Percentiles rank a stretch among this genome's conserved stretches.
Evolutionary conservation across 2,113 vertebrate genomes (phyloP).

Genomic region (Elaphurus davidianus): DNA sequence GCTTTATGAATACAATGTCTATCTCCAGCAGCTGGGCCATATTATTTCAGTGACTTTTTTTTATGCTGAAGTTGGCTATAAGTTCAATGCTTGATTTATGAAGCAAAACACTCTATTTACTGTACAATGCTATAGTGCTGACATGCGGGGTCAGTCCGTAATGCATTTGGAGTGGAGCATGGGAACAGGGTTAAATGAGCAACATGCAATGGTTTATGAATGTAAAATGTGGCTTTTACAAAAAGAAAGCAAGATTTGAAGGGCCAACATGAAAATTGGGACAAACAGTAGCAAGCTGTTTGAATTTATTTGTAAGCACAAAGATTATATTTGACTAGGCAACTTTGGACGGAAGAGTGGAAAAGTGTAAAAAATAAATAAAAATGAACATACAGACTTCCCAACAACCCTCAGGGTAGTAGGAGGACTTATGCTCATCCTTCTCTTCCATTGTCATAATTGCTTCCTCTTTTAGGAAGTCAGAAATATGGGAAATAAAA

Average conservation of each 20-base stretch:
- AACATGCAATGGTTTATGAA: conserved; percentile 60
- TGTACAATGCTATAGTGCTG: conserved; percentile 73
- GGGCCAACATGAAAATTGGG: conserved; percentile 60
- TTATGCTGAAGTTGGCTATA: conserved; percentile 77
- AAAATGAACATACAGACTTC: conserved; percentile 9
- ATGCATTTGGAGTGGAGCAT: conserved; percentile 63
- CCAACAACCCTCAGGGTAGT: neutral
- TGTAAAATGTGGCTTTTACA: conserved; percentile 67
- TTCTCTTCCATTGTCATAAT: neutral
- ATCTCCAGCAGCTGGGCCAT: conserved; percentile 73
- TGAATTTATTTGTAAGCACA: conserved; percentile 61
- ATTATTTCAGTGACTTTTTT: conserved; percentile 76
- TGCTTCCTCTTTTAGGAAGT: neutral
- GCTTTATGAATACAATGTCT: conserved; percentile 71
- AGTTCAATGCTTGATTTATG: conserved; percentile 77
- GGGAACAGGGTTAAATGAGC: conserved; percentile 68
- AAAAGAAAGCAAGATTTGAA: conserved; percentile 65
- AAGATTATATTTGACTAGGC: conserved; percentile 68
- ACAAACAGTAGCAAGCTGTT: conserved; percentile 61
- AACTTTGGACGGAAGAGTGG: conserved; percentile 37
- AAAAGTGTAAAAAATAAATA: conserved; percentile 28
- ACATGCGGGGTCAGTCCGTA: conserved; percentile 70
- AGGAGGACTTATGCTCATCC: neutral
- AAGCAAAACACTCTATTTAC: conserved; percentile 79
- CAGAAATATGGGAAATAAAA: neutral